A percentile compares a stretch with the other conserved stretches of the same genome.
Evolutionary conservation across 2,888 invertebrate genomes (phyloP).

Genomic region (Acrobasis repandana): DNA sequence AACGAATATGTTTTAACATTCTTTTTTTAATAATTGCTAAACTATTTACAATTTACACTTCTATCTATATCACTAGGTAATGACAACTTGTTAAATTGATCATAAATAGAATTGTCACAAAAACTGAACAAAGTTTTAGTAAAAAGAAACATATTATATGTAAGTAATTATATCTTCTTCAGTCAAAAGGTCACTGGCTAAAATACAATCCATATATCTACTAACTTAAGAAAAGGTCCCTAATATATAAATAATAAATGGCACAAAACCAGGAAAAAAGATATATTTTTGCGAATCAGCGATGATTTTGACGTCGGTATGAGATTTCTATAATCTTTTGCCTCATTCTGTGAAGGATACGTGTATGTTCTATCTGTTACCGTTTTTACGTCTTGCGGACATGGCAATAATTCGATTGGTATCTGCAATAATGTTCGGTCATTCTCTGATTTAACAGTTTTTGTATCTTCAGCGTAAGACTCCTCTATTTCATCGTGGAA

Average conservation of each 20-base stretch:
- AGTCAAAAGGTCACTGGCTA: conserved; percentile 4
- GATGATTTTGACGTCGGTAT: conserved; percentile 55
- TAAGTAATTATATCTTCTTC: conserved; percentile 1
- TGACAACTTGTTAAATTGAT: not conserved
- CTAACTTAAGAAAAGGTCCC: conserved; percentile 17
- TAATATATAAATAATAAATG: conserved; percentile 37
- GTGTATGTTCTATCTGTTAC: conserved; percentile 82
- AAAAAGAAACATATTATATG: not conserved
- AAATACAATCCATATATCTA: not conserved
- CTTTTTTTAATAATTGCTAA: not conserved
- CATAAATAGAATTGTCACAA: not conserved
- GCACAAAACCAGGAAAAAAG: conserved; percentile 39
- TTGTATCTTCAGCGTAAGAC: conserved; percentile 66
- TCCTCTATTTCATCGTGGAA: conserved; percentile 71
- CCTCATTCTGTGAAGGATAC: conserved; percentile 83
- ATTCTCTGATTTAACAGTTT: conserved; percentile 63
- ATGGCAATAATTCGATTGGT: conserved; percentile 82
- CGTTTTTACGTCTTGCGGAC: conserved; percentile 84
- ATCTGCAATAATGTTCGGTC: conserved; percentile 79
- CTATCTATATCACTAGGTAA: not conserved
- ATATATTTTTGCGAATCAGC: conserved; percentile 37
- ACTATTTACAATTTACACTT: not conserved
- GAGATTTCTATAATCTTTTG: conserved; percentile 76
- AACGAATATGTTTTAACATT: not conserved
- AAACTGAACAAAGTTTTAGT: not conserved